Evolutionary conservation across 2,888 invertebrate genomes (phyloP), one percentile per base, ranked within the genome.

Genomic region (Cosmia trapezina): DNA sequence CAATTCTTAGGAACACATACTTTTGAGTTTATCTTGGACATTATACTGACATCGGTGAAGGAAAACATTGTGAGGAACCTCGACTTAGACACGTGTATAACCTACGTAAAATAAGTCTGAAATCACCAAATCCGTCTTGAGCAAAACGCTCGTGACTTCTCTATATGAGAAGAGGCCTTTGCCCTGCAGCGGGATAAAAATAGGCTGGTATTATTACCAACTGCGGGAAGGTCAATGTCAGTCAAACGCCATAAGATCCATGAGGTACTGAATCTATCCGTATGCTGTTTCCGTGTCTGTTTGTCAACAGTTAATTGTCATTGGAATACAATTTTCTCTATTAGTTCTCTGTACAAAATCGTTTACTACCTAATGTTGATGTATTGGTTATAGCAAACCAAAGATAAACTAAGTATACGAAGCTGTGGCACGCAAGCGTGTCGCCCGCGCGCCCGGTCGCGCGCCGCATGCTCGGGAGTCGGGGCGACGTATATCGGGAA

Each of bases 401-500:
- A 65, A 37, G 60, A 54, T 54, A 33, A 54, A 54, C 33, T 54
- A 54, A 63, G 66, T 70, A 71, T 80, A 78, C 37, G 47, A 60
- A 72, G 64, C 83, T 72, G 65, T 41, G 56, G 59, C 71, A 76
- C 43, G 66, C 80, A 75, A 72, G 76, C 83, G 73, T 78, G 75
- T 84, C 86, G 83, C 83, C 71, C 76, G 73, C 82, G n/a, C n/a
- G n/a, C n/a, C n/a, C n/a, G n/a, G n/a, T n/a, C 86, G 83, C 83
- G 71, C 76, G 73, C 82, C 73, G 76, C 77, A 73, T 73, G 83
- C 83, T 83, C 76, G 71, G 77, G 69, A 80, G 63, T 37, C 76
- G 80, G 70, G 59, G 47, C 79, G 41, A 78, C 80, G 87, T 89
- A 91, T 91, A 93, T 93, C 90, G 92, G 91, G 95, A 91, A 89